Evolutionary conservation across 2,113 vertebrate genomes (phyloP).

Genomic region (Microcebus murinus): DNA sequence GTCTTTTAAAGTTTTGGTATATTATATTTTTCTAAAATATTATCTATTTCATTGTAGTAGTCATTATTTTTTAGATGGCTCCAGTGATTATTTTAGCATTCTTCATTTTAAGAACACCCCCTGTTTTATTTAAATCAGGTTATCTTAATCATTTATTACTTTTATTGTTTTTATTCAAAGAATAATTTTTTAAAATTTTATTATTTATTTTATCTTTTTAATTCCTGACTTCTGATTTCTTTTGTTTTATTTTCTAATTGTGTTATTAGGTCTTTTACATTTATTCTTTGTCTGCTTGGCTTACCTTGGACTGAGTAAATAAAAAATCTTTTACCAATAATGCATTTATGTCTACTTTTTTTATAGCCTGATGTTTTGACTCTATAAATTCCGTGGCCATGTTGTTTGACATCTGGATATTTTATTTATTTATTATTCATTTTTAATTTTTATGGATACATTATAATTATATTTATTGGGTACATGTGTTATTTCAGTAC

Average conservation of each 20-base stretch:
- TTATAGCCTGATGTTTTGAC: background rate
- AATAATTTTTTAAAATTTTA: background rate
- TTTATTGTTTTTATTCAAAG: conserved; percentile 11
- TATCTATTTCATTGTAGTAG: background rate
- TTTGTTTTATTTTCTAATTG: background rate
- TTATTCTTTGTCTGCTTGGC: background rate
- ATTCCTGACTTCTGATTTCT: background rate
- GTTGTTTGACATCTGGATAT: background rate
- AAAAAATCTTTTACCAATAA: background rate
- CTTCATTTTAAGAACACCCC: background rate
- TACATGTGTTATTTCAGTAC: no score
- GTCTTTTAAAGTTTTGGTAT: background rate
- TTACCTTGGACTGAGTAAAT: background rate
- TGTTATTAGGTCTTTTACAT: background rate
- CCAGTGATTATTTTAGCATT: background rate
- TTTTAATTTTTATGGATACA: no score
- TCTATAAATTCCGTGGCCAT: background rate
- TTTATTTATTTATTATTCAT: background rate
- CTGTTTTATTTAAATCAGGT: background rate
- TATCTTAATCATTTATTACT: background rate
- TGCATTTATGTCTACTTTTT: background rate
- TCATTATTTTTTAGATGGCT: background rate
- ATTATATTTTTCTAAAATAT: background rate
- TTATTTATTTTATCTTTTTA: background rate
- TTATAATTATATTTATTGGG: no score